Base-by-base conservation (phyloP, 2,797 vertebrate species). In the Phyllotis vaccarum region DNA sequence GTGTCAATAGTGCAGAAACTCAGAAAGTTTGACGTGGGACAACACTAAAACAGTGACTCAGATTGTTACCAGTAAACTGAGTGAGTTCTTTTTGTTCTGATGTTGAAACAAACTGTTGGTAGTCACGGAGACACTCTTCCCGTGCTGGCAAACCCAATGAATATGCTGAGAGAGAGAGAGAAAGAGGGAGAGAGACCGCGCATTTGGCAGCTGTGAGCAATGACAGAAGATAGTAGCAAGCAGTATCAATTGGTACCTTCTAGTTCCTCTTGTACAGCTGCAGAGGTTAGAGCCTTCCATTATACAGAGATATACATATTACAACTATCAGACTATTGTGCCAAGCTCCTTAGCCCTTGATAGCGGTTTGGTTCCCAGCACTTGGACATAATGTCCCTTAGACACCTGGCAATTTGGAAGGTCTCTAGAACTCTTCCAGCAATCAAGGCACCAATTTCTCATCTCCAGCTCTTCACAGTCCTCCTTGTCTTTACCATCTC, bases 11-110 rank as follows among this genome's bases (percentile, higher is more conserved):
- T 11, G 29, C 43, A 62, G 52, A 76, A 19, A 40, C 31, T 80
- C 64, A 95, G 64, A 90, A 88, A 88, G 40, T 72, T 43, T 92
- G 34, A 14, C 62, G 81, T 86, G 80, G 54, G 74, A 22, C 46
- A 86, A 78, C 62, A 17, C 19, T 54, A 29, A 34, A 6, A 43
- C 13, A 89, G 37, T 94, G 58, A 93, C 87, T 94, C 89, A 72
- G 56, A 37, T 49, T 54, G 27, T 80, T 66, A 79, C 60, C 27
- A 90, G 19, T 68, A 21, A 56, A 17, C 62, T 68, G 24, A 52
- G 19, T 40, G 60, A 37, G n/a, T 52, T 56, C 62, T 27, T 64
- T 52, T 43, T 90, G 76, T 52, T 80, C 49, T 74, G 31, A 80
- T 49, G 37, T 7, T 31, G 46, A 76, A 54, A 66, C 37, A 76